Evolutionary conservation across 2,113 vertebrate species (phyloP), one percentile per base, ranked within the genome.

Genomic region (Osmerus eperlanus): DNA sequence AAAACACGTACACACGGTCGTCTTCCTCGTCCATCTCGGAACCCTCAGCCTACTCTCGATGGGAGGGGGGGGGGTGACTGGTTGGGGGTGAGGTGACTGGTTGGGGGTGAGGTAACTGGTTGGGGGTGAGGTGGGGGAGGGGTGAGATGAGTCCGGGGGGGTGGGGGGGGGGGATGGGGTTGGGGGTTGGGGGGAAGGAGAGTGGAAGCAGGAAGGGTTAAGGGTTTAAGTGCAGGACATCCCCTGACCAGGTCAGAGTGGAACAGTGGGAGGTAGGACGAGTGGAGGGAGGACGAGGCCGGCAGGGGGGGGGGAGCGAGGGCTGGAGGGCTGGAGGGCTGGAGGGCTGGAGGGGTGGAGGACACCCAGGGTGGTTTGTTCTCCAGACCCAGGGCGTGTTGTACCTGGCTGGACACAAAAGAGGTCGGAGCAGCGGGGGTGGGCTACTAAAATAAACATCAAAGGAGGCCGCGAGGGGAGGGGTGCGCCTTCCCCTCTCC

Each of bases 331-430:
- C 23, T 75, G 67, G 70, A 80, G 66, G 70, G 83, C 78, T 91
- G 92, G 91, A 83, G 85, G 88, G 74, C 23, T 75, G 67, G 70
- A 80, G 66, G 70, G 83, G 80, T 91, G 92, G 91, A 83, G 85
- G 88, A 86, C 89, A 86, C 78, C 53, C 32, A 23, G 25, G 65
- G 88, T 84, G 80, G 76, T 81, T 75, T 81, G 86, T 85, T 78
- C 85, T 74, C 78, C 82, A 78, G 60, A 81, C 23, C 14, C 18
- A 23, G 83, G 80, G 80, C 79, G 90, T 81, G 86, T 92, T 88
- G 85, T 93, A 94, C 93, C 94, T 91, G 92, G 91, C 87, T 79
- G 72, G 71, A 75, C 86, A 94, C 90, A 90, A 87, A 92, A 94
- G 92, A 83, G 77, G 65, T 51, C 74, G 68, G 74, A 80, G 80